A percentile compares a stretch with the other conserved stretches of the same genome.
Evolutionary conservation across 2,113 vertebrate species (phyloP).

Genomic region (Labrus mixtus): DNA sequence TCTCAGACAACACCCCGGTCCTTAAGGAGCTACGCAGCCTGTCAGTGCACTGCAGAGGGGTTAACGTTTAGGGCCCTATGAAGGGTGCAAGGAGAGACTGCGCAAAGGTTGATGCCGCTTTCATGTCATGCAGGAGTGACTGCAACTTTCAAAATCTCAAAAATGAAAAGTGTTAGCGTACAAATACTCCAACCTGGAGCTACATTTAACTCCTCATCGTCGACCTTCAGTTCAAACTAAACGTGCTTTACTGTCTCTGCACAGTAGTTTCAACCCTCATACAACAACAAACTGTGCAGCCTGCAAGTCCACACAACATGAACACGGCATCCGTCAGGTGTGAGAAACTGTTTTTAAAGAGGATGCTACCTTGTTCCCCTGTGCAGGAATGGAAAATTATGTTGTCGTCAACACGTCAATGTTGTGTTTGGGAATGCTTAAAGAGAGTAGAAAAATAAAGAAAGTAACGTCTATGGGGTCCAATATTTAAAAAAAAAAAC

Average conservation of each 20-base stretch:
- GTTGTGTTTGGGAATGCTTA: conserved; percentile 45
- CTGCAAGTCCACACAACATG: not conserved
- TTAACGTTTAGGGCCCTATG: not conserved
- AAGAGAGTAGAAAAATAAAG: conserved; percentile 1
- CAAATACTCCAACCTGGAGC: no score
- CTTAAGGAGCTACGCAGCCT: conserved; percentile 65
- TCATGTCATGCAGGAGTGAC: conserved; percentile 10
- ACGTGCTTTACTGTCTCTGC: not conserved
- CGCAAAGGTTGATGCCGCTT: conserved; percentile 12
- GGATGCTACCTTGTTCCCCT: conserved; percentile 23
- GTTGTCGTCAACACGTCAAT: conserved; percentile 23
- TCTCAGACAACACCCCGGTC: conserved; percentile 77
- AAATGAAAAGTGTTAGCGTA: no score
- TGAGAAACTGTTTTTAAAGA: not conserved
- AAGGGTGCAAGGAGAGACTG: not conserved
- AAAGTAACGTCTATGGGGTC: conserved; percentile 1
- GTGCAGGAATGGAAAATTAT: conserved; percentile 3
- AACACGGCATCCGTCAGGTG: not conserved
- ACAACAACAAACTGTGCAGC: not conserved
- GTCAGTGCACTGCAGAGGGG: conserved; percentile 16
- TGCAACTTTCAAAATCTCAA: no score
- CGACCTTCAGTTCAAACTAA: not conserved
- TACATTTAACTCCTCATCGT: not conserved
- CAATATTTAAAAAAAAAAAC: not conserved
- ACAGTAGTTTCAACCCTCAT: not conserved